These are phyloP conservation scores for Drosophila bifasciata DNA, from an alignment of 1,140 invertebrate genomes.

Conservation along the genomic window DNA sequence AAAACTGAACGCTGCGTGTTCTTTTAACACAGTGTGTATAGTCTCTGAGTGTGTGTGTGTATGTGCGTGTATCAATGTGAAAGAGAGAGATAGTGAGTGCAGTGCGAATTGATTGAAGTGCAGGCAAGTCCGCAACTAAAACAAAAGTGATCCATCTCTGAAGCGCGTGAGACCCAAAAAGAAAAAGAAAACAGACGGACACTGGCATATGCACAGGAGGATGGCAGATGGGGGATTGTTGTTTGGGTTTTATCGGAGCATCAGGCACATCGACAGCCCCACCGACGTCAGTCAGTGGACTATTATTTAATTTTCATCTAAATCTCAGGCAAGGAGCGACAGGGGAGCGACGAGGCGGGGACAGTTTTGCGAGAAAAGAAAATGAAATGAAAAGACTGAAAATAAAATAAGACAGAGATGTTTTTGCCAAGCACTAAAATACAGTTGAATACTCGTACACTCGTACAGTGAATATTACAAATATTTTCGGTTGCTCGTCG, in stretches of 20 bases:
- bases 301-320: conserved; percentile 77
- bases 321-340: conserved; percentile 30
- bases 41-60: conserved; percentile 3
- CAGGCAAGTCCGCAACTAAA: conserved; percentile 52
- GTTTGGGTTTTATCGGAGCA: not conserved
- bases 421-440: conserved; percentile 60
- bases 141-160: conserved; percentile 35
- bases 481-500: conserved; percentile 45
- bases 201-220: conserved; percentile 28
- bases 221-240: conserved; percentile 1
- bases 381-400: conserved; percentile 23
- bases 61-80: conserved; percentile 1
- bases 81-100: conserved; percentile 23
- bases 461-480: conserved; percentile 57
- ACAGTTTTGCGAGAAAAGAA: conserved; percentile 51
- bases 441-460: conserved; percentile 50
- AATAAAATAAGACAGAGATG: conserved; percentile 39
- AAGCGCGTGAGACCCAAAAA: conserved; percentile 29
- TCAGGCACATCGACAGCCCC: conserved; percentile 38
- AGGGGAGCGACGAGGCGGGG: conserved; percentile 18
- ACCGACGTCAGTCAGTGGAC: conserved; percentile 69
- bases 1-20: conserved; percentile 79
- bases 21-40: conserved; percentile 1
- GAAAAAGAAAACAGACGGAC: conserved; percentile 25
- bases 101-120: conserved; percentile 74